A percentile compares a stretch with the other conserved stretches of the same genome.
Conservation (phyloP, 2,797 vertebrate genomes). For the Sandelia bainsii region DNA sequence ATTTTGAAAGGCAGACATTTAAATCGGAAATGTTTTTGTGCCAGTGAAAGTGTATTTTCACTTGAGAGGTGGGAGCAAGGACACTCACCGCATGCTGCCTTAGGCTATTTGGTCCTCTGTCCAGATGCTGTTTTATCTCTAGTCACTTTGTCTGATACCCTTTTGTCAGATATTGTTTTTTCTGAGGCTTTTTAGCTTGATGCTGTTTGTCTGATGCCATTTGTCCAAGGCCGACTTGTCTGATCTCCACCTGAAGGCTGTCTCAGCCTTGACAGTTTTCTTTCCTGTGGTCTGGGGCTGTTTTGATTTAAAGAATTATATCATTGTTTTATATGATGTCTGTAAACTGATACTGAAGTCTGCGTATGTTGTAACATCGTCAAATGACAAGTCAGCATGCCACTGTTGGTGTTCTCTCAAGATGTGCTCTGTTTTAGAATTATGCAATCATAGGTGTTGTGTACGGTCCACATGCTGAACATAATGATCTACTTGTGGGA, state of each 20-base stretch:
- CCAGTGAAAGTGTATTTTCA: slow-evolving; percentile 15
- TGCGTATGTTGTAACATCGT: neutral
- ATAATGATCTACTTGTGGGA: slow-evolving; percentile 39
- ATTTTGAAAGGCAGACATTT: slow-evolving; percentile 6
- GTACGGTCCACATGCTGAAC: slow-evolving; percentile 21
- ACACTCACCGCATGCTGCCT: slow-evolving; percentile 26
- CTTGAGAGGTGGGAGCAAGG: neutral
- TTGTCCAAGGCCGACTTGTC: slow-evolving; percentile 12
- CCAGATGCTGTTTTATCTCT: slow-evolving; percentile 39
- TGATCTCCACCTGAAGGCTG: slow-evolving; percentile 31
- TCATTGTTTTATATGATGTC: slow-evolving; percentile 7
- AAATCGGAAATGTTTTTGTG: slow-evolving; percentile 7
- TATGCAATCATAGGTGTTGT: slow-evolving; percentile 14
- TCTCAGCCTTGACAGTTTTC: slow-evolving; percentile 1
- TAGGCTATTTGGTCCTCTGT: slow-evolving; percentile 37
- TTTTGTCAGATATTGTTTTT: slow-evolving; percentile 37
- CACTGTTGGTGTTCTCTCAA: neutral
- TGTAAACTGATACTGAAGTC: neutral
- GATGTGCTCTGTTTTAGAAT: neutral
- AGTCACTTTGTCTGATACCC: slow-evolving; percentile 26
- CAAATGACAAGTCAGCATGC: neutral
- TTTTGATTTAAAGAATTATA: neutral
- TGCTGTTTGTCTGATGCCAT: slow-evolving; percentile 16
- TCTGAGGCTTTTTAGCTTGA: slow-evolving; percentile 29
- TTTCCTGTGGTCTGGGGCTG: neutral